Evolutionary conservation across 2,888 invertebrate genomes (phyloP).

Genomic region (Nomada hirtipes): DNA sequence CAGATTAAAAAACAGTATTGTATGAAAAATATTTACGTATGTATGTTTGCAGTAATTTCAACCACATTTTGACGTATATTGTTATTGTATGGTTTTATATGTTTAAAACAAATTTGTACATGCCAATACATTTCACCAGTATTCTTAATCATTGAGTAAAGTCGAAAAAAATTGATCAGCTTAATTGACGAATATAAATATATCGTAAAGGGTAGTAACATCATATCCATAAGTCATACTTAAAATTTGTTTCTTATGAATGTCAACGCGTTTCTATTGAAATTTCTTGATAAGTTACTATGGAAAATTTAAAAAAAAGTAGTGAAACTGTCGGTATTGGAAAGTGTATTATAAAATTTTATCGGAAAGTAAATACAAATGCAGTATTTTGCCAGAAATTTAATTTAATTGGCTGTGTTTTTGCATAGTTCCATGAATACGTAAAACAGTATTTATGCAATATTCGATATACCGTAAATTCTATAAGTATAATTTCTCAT

Average conservation of each 20-base stretch:
- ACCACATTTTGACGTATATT: conserved; percentile 7
- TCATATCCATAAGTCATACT: conserved; percentile 20
- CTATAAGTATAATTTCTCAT: conserved; percentile 26
- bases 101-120: conserved; percentile 19
- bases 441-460: conserved; percentile 59
- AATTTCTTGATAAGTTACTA: neutral
- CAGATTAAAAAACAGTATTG: conserved; percentile 38
- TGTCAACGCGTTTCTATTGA: neutral
- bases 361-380: conserved; percentile 11
- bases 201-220: conserved; percentile 28
- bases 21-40: conserved; percentile 32
- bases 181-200: conserved; percentile 22
- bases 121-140: conserved; percentile 27
- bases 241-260: conserved; percentile 6
- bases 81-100: conserved; percentile 20
- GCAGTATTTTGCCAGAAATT: conserved; percentile 39
- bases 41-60: conserved; percentile 12
- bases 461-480: conserved; percentile 39
- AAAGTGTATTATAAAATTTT: conserved; percentile 43
- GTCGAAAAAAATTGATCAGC: conserved; percentile 20
- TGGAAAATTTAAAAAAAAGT: neutral
- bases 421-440: conserved; percentile 43
- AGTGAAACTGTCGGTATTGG: conserved; percentile 4
- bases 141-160: conserved; percentile 10
- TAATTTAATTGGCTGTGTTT: conserved; percentile 64